A percentile compares a stretch with the other conserved stretches of the same genome.
phyloP scores from a whole-genome alignment of 2,888 invertebrate genomes.

The Lobophora halterata region DNA sequence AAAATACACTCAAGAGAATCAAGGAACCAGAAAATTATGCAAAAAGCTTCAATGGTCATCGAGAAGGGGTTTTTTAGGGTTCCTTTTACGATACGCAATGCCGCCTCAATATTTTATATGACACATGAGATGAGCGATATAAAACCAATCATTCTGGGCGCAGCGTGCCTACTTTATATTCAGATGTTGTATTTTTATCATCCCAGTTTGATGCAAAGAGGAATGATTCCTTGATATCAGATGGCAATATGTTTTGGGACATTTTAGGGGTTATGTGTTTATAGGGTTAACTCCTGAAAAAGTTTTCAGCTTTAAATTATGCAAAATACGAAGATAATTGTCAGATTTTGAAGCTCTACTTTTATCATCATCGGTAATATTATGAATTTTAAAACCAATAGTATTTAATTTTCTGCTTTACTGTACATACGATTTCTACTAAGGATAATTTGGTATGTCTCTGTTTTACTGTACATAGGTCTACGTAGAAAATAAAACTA shows the following conservation, averaged over 20 bases:
- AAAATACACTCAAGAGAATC: constrained; percentile 51
- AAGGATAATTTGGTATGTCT: too few relatives aligned
- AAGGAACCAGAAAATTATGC: constrained; percentile 68
- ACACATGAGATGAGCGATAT: constrained; percentile 40
- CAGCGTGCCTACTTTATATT: constrained; percentile 54
- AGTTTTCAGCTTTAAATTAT: too few relatives aligned
- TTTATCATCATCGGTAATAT: too few relatives aligned
- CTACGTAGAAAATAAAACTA: too few relatives aligned
- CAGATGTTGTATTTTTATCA: constrained; percentile 49
- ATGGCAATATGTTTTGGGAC: constrained; percentile 27
- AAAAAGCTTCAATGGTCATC: constrained; percentile 64
- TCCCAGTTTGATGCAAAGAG: constrained; percentile 28
- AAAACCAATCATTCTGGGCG: constrained; percentile 51
- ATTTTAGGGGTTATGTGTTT: constrained; percentile 22
- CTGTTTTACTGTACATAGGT: too few relatives aligned
- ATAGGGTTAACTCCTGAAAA: neutral
- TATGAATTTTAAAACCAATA: too few relatives aligned
- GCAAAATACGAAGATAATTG: too few relatives aligned
- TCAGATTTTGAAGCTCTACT: too few relatives aligned
- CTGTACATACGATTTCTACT: too few relatives aligned
- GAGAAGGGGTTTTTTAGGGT: constrained; percentile 36
- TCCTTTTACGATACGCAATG: constrained; percentile 43
- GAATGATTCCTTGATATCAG: constrained; percentile 40
- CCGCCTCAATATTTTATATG: constrained; percentile 48
- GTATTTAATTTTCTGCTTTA: too few relatives aligned